These are phyloP conservation scores for Xestia ashworthii DNA, from an alignment of 2,888 invertebrate genomes.

Conservation along the genomic window DNA sequence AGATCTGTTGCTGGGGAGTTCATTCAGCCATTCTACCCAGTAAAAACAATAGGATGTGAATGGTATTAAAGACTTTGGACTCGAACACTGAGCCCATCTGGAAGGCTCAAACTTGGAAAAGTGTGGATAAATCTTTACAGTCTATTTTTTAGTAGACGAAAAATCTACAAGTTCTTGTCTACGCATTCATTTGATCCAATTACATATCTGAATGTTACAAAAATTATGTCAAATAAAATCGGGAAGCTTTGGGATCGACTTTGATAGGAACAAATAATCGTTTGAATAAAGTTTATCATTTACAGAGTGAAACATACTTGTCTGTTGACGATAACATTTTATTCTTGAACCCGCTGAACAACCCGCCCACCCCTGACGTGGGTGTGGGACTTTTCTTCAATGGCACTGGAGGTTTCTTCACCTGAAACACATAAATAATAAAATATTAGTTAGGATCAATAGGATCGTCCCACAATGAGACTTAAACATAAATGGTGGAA, in stretches of 20 bases:
- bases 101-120: neutral
- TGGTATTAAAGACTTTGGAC: neutral
- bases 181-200: neutral
- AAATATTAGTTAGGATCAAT: neutral
- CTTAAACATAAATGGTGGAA: neutral
- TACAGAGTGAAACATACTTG: constrained; percentile 78
- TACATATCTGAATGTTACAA: neutral
- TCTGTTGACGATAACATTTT: constrained; percentile 90
- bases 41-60: neutral
- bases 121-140: neutral
- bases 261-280: neutral
- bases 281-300: neutral
- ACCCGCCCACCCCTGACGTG: constrained; percentile 85
- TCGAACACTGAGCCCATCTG: neutral
- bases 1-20: neutral
- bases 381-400: constrained; percentile 93
- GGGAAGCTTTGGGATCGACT: neutral
- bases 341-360: constrained; percentile 91
- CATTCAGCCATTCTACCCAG: neutral
- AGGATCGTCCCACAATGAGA: neutral
- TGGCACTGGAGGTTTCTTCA: constrained; percentile 92
- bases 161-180: neutral
- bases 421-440: constrained; percentile 71
- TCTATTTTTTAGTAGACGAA: neutral
- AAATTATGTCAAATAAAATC: neutral